These are phyloP conservation scores for Dromococcyx pavoninus DNA, from an alignment of 2,797 vertebrate genomes.

Conservation along the genomic window DNA sequence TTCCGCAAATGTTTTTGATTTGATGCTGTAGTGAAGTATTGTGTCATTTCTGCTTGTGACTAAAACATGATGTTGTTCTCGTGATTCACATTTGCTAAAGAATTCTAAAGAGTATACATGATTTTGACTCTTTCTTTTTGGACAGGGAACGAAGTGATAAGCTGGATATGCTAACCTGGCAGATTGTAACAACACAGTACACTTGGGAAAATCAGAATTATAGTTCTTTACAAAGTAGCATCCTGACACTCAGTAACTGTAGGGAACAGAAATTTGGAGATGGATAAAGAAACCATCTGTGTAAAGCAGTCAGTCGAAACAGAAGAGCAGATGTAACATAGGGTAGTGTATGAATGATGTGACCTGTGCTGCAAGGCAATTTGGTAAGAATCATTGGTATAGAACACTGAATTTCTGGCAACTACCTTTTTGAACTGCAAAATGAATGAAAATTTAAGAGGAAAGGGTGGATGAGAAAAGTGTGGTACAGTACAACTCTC, in stretches of 20 bases:
- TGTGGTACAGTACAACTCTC: not conserved
- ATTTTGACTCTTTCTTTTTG: not conserved
- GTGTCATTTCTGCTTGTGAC: not conserved
- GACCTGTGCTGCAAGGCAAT: slow-evolving; percentile 21
- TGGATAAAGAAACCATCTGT: slow-evolving; percentile 20
- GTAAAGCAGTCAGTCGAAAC: slow-evolving; percentile 13
- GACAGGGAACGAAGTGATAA: not conserved
- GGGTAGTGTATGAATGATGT: not conserved
- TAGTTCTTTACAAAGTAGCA: not conserved
- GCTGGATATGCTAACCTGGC: not conserved
- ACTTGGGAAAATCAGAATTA: not conserved
- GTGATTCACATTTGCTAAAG: not conserved
- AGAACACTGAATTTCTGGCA: slow-evolving; percentile 31
- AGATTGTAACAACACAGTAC: not conserved
- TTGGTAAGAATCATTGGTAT: slow-evolving; percentile 5
- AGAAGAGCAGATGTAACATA: not conserved
- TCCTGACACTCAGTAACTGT: not conserved
- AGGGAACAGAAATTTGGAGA: not conserved
- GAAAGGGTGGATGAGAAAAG: not conserved
- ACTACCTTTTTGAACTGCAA: not conserved
- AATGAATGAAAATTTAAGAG: not conserved
- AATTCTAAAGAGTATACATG: not conserved
- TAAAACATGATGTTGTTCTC: not conserved
- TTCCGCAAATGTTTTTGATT: not conserved
- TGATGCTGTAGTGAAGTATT: not conserved